Conservation (phyloP, 2,888 invertebrate genomes). For the Eulithis testata region DNA sequence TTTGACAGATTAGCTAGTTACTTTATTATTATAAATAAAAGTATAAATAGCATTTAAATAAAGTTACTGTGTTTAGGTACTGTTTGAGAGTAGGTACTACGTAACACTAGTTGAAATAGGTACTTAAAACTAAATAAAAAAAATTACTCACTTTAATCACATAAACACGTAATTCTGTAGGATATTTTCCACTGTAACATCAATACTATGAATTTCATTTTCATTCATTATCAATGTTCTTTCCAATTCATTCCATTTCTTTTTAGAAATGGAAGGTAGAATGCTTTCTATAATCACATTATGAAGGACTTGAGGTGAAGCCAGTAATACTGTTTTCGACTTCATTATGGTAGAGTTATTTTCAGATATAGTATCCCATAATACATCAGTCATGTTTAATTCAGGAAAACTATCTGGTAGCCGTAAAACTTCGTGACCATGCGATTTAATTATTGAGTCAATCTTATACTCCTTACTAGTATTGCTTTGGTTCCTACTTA, state of each 20-base stretch:
- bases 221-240: conserved; percentile 43
- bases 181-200: conserved; percentile 44
- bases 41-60: no score
- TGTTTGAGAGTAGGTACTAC: background rate
- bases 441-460: conserved; percentile 53
- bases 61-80: background rate
- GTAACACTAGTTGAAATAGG: no score
- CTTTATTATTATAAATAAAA: no score
- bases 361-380: conserved; percentile 52
- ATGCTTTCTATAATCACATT: conserved; percentile 13
- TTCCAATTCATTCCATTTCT: conserved; percentile 37
- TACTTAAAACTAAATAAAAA: no score
- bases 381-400: conserved; percentile 52
- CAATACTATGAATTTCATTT: conserved; percentile 47
- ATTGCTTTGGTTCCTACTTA: conserved; percentile 42
- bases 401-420: conserved; percentile 54
- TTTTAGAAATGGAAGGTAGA: conserved; percentile 7
- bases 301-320: conserved; percentile 18
- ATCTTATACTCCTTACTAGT: conserved; percentile 44
- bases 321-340: background rate
- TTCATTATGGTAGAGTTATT: background rate
- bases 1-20: no score
- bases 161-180: conserved; percentile 39
- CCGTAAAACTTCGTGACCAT: conserved; percentile 59
- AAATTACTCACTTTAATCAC: conserved; percentile 4